A percentile compares a stretch with the other conserved stretches of the same genome.
phyloP scores from a whole-genome alignment of 2,797 vertebrate species.

The Lerista edwardsae region DNA sequence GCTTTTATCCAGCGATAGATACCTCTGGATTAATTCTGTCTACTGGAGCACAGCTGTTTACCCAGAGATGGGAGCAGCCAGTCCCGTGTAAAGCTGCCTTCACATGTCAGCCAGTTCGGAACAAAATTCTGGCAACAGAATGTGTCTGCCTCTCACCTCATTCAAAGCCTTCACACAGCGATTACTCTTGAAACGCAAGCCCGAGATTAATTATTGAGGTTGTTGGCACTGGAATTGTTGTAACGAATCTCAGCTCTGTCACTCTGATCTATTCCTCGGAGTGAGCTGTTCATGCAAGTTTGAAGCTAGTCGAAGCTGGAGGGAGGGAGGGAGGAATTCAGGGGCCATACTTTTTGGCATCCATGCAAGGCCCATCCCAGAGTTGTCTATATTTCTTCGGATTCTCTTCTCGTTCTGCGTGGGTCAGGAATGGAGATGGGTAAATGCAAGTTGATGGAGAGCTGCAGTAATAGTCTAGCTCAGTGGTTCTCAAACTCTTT shows the following conservation, averaged over 20 bases:
- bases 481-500: too few species aligned
- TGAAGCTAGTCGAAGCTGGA: not conserved
- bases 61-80: conserved; percentile 43
- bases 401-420: not conserved
- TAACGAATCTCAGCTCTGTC: not conserved
- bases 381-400: not conserved
- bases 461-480: too few species aligned
- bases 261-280: not conserved
- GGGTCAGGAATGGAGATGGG: not conserved
- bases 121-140: conserved; percentile 24
- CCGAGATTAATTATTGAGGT: conserved; percentile 31
- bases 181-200: not conserved
- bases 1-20: conserved; percentile 56
- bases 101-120: not conserved
- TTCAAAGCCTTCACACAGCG: conserved; percentile 36
- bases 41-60: conserved; percentile 40
- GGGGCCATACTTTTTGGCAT: not conserved
- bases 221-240: conserved; percentile 23
- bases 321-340: not conserved
- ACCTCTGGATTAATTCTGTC: conserved; percentile 56
- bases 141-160: conserved; percentile 27
- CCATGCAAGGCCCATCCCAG: not conserved
- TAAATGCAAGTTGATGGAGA: not conserved
- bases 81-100: not conserved
- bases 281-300: not conserved